Conservation (phyloP, 2,888 invertebrate genomes). For the Diarsia dahlii region DNA sequence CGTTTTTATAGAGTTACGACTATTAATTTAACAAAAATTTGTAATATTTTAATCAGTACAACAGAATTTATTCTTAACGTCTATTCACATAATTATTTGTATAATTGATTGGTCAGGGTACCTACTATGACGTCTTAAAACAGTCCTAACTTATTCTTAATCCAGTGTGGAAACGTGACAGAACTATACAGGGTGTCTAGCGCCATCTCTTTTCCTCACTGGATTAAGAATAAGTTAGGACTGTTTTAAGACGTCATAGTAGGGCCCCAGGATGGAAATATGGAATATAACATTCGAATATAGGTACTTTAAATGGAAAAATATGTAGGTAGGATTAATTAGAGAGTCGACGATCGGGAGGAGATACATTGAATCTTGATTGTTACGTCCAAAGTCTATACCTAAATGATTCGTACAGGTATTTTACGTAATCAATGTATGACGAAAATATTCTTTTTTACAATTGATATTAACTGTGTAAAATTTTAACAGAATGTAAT, state of each 20-base stretch:
- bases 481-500: constrained; percentile 5
- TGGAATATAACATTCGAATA: constrained; percentile 7
- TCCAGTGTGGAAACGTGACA: too few relatives aligned
- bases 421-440: constrained; percentile 59
- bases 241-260: too few relatives aligned
- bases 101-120: constrained; percentile 5
- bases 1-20: not conserved
- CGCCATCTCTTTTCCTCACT: too few relatives aligned
- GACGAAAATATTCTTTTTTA: constrained; percentile 1
- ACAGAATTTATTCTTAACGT: not conserved
- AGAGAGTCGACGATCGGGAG: not conserved
- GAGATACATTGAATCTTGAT: constrained; percentile 58
- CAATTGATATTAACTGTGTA: constrained; percentile 10
- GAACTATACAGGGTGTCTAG: too few relatives aligned
- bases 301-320: not conserved
- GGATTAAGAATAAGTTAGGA: too few relatives aligned
- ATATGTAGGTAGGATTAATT: not conserved
- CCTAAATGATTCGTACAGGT: constrained; percentile 55
- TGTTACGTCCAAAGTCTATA: constrained; percentile 59
- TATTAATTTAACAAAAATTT: constrained; percentile 6
- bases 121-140: too few relatives aligned
- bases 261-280: too few relatives aligned
- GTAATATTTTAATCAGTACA: not conserved
- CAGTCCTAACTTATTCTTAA: too few relatives aligned
- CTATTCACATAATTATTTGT: not conserved